phyloP scores from a whole-genome alignment of 1,140 invertebrate species.

The Ptiloglossa arizonensis region DNA sequence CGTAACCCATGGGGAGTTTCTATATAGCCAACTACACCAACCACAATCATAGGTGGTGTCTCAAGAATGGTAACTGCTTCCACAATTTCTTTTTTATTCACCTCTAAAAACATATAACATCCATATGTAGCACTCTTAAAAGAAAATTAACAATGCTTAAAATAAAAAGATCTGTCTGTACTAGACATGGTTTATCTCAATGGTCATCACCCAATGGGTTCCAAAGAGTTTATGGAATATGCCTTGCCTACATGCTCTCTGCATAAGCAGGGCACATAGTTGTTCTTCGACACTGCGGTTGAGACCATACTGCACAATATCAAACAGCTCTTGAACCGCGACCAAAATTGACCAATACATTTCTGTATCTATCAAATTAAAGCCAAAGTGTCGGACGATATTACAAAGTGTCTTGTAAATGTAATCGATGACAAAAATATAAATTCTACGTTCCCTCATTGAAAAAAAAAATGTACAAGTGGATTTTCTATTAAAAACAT shows the following conservation, averaged over 20 bases:
- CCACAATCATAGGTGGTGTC: slow-evolving; percentile 98
- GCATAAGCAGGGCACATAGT: slow-evolving; percentile 77
- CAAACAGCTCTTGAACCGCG: slow-evolving; percentile 77
- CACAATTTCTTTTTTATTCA: slow-evolving; percentile 99
- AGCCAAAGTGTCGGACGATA: slow-evolving; percentile 51
- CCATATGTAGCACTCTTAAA: too few relatives aligned
- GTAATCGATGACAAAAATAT: not conserved
- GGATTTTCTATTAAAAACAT: not conserved
- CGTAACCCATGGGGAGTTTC: slow-evolving; percentile 98
- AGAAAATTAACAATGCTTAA: too few relatives aligned
- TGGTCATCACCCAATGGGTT: slow-evolving; percentile 86
- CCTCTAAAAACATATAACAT: slow-evolving; percentile 86
- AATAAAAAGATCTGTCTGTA: too few relatives aligned
- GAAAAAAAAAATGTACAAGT: not conserved
- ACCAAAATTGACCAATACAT: slow-evolving; percentile 61
- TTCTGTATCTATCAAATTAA: slow-evolving; percentile 58
- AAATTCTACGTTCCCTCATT: not conserved
- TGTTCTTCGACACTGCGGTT: slow-evolving; percentile 71
- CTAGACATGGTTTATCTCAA: slow-evolving; percentile 87
- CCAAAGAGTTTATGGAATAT: slow-evolving; percentile 87
- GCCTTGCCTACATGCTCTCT: slow-evolving; percentile 82
- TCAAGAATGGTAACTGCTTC: slow-evolving; percentile 99
- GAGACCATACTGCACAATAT: slow-evolving; percentile 73
- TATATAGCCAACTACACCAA: slow-evolving; percentile 99
- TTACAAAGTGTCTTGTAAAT: not conserved